Percentiles rank a stretch among this genome's conserved stretches.
These are phyloP conservation scores for Athalia circularis DNA, from an alignment of 2,888 invertebrate genomes.

Conservation along the genomic window DNA sequence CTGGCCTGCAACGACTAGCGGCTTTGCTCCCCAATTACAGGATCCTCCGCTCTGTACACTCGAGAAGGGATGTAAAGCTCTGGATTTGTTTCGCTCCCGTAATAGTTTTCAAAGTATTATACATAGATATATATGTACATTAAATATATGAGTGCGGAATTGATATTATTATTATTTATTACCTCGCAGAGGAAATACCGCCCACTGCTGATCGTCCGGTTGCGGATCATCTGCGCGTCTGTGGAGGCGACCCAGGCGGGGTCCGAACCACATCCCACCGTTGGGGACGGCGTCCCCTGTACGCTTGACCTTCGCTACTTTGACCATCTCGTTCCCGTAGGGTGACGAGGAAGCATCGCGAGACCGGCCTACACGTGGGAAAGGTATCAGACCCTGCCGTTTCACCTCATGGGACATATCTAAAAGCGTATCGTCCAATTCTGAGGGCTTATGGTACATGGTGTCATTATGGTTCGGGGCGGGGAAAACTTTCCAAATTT, in stretches of 20 bases:
- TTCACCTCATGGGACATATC: slow-evolving; percentile 39
- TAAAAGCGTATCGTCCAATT: neutral
- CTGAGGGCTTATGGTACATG: neutral
- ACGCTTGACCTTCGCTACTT: slow-evolving; percentile 23
- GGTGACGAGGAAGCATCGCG: slow-evolving; percentile 3
- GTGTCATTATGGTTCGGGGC: neutral
- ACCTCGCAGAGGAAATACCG: slow-evolving; percentile 63
- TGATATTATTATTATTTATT: neutral
- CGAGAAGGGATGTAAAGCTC: no score
- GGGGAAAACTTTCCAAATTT: no score
- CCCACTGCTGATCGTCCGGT: slow-evolving; percentile 57
- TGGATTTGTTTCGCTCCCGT: no score
- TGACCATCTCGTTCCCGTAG: slow-evolving; percentile 26
- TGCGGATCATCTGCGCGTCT: slow-evolving; percentile 48
- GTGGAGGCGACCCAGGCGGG: slow-evolving; percentile 77
- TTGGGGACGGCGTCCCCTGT: slow-evolving; percentile 70
- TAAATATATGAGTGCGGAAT: neutral
- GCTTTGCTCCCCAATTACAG: no score
- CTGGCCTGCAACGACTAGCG: no score
- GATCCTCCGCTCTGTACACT: no score
- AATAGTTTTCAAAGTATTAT: no score
- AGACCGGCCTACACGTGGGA: slow-evolving; percentile 38
- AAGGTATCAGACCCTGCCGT: slow-evolving; percentile 42
- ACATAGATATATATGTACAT: no score
- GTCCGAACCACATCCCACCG: slow-evolving; percentile 82